phyloP scores from a whole-genome alignment of 2,888 invertebrate genomes.

The Lithodes maja region DNA sequence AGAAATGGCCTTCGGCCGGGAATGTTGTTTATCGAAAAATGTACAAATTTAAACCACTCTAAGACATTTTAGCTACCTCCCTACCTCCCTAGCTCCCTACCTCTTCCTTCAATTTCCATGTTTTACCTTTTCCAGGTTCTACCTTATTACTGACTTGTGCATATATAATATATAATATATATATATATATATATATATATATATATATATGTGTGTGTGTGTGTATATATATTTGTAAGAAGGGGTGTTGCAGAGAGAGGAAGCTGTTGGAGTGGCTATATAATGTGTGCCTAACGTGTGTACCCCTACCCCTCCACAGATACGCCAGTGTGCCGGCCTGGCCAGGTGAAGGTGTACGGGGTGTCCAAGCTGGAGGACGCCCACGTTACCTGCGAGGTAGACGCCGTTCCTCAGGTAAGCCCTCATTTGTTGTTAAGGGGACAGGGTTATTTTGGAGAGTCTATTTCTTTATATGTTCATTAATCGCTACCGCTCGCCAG shows the following conservation, averaged over 20 bases:
- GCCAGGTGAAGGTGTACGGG: conserved; percentile 46
- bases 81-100: too few species aligned
- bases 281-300: not conserved
- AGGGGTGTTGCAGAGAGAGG: not conserved
- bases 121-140: not conserved
- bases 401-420: conserved; percentile 64
- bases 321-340: conserved; percentile 57
- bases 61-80: too few species aligned
- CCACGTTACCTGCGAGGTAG: conserved; percentile 65
- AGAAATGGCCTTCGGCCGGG: too few species aligned
- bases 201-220: conserved; percentile 4
- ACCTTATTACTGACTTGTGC: not conserved
- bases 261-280: too few species aligned
- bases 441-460: too few species aligned
- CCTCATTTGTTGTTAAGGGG: too few species aligned
- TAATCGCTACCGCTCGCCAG: too few species aligned
- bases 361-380: conserved; percentile 67
- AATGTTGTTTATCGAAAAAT: too few species aligned
- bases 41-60: too few species aligned
- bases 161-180: not conserved
- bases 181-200: conserved; percentile 10
- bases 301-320: conserved; percentile 30
- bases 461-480: too few species aligned
- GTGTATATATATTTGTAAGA: conserved; percentile 8
- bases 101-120: too few species aligned